These are phyloP conservation scores for Hemiscyllium ocellatum DNA, from an alignment of 2,113 vertebrate genomes.

Conservation along the genomic window DNA sequence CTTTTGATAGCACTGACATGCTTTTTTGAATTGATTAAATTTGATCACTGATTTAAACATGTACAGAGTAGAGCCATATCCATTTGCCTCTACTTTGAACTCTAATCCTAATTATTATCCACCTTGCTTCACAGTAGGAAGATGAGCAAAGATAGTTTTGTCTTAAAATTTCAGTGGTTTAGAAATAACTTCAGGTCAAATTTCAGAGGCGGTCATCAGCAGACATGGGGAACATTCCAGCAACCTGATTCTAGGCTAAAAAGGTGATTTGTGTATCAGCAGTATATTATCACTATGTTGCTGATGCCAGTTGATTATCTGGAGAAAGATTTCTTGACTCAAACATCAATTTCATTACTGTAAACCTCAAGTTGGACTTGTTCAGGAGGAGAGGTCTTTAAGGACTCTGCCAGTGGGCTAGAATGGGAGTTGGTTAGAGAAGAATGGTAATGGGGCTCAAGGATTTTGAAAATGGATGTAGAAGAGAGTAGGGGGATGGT, in stretches of 20 bases:
- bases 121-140: no score
- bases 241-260: not conserved
- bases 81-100: no score
- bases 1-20: no score
- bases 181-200: not conserved
- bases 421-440: not conserved
- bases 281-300: not conserved
- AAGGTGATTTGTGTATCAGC: not conserved
- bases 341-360: not conserved
- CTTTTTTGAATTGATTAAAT: no score
- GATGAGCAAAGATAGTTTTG: no score
- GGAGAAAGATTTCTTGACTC: not conserved
- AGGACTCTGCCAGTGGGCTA: no score
- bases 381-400: not conserved
- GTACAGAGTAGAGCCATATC: no score
- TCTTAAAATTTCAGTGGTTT: not conserved
- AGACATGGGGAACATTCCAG: not conserved
- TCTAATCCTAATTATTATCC: no score
- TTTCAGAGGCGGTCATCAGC: not conserved
- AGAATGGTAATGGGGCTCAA: no score
- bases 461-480: no score
- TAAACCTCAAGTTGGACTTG: not conserved
- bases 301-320: not conserved
- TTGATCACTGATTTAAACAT: no score
- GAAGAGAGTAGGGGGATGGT: no score